Base-by-base conservation (phyloP, 2,888 invertebrate species). In the Polydrusus cervinus region DNA sequence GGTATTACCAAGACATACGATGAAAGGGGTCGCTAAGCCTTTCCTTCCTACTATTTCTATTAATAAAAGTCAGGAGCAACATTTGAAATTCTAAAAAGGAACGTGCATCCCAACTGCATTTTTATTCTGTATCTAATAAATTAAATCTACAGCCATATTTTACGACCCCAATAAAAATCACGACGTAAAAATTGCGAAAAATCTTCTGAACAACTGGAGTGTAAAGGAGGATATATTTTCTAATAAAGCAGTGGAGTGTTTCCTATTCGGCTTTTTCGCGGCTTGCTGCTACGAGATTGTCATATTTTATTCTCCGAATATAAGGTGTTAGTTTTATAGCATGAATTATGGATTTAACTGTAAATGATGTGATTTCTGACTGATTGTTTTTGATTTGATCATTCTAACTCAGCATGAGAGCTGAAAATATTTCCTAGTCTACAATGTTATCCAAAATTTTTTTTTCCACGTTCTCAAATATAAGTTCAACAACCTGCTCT, bases 241-340 rank as follows among this genome's bases (percentile, higher is more conserved):
- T 71, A 71, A 71, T 71, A 71, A 65, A 71, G 65, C 55, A 47
- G 65, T 57, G 64, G 57, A 71, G 47, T 71, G 71, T 64, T 71
- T 71, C 65, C 65, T 71, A 71, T 71, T 71, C 57, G 71, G 65
- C 65, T 64, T 71, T 71, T 71, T 57, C 65, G 65, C 57, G 57
- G 65, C 47, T 71, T 65, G 43, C 71, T 47, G 55, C 61, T 61
- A 45, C 60, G 60, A 69, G 69, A 69, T 49, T 69, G 69, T 65
- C 65, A 65, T 65, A 65, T 65, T 65, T 65, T 65, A 65, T 69
- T 69, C 55, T 43, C 47, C 14, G 69, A 49, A 61, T 69, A 69
- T 69, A 69, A 61, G 47, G 49, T 61, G 69, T 47, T 61, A 61
- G 68, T 47, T 60, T 61, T 69, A 60, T 60, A 10, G 18, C 25